phyloP scores from a whole-genome alignment of 1,140 invertebrate species.

The Pogonomyrmex californicus region DNA sequence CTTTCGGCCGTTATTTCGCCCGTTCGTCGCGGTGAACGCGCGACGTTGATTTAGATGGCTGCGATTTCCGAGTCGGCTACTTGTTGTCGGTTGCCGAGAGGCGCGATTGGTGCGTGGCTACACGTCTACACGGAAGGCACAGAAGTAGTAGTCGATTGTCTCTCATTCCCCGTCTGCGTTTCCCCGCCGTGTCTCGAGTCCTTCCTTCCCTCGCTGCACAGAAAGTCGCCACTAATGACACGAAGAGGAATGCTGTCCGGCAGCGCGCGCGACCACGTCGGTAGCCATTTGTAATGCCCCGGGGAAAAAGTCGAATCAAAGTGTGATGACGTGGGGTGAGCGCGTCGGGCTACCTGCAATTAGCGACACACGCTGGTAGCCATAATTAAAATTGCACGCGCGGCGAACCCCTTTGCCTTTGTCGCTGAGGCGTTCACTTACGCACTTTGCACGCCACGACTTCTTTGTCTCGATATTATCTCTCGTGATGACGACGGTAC shows the following conservation, averaged over 20 bases:
- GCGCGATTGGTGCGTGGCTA: constrained; percentile 65
- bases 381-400: constrained; percentile 81
- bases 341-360: constrained; percentile 77
- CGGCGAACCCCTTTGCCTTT: constrained; percentile 17
- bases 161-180: constrained; percentile 52
- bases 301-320: constrained; percentile 83
- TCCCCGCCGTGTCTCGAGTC: constrained; percentile 28
- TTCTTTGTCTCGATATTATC: constrained; percentile 50
- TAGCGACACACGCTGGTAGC: constrained; percentile 80
- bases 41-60: constrained; percentile 83
- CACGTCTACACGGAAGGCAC: constrained; percentile 66
- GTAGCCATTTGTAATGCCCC: constrained; percentile 85
- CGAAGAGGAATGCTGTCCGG: constrained; percentile 85
- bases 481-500: not conserved
- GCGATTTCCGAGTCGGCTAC: constrained; percentile 82
- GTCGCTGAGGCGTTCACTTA: not conserved
- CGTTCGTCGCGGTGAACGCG: constrained; percentile 74
- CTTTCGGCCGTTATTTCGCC: constrained; percentile 30
- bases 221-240: constrained; percentile 85
- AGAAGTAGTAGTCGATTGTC: constrained; percentile 63
- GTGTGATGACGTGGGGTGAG: constrained; percentile 81
- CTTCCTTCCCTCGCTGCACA: constrained; percentile 63
- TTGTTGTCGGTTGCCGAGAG: constrained; percentile 76
- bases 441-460: constrained; percentile 24
- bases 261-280: constrained; percentile 80